Base-by-base conservation (phyloP, 2,888 invertebrate genomes). In the Phasia obesa region DNA sequence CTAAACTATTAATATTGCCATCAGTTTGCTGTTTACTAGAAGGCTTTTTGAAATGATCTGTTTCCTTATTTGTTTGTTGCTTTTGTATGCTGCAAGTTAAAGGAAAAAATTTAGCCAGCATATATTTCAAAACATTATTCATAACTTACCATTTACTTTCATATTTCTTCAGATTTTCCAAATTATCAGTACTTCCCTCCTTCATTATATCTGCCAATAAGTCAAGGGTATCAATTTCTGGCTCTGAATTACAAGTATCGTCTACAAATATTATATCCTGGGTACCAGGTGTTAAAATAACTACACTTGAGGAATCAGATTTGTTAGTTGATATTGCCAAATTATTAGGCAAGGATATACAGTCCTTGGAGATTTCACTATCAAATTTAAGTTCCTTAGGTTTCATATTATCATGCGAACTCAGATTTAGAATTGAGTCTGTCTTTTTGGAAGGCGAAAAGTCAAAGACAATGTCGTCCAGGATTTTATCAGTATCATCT, bases 251-350 rank as follows among this genome's bases (percentile, higher is more conserved):
- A 55, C 73, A 82, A 31, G 86, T 88, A 44, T 90, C 91, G 69
- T 91, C 89, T 13, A 90, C 44, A 60, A 90, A 90, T 38, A 90
- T 88, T 19, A 91, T 87, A 9, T 91, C 91, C 55, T 90, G 89
- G 0, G 89, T 88, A n/a, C 79, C 85, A 11, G 90, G 90, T 13
- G 90, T 88, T 35, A 90, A 84, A 38, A 89, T 76, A 0, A 90
- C 74, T 3, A 90, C 87, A 75, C 91, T 90, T 7, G 79, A 79
- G 11, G 62, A 47, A 62, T 83, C 70, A 0, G 49, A 57, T 59
- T 57, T 77, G n/a, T 35, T 23, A 15, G 60, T 42, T 4, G 21
- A 71, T 13, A 44, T 13, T 3, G n/a, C 27, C 17, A 62, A 25
- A 17, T 67, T 25, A 19, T 67, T 71, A 0, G 57, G 60, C 11